Evolutionary conservation across 1,140 invertebrate genomes (phyloP), one percentile per base, ranked within the genome.

Genomic region (Helicoverpa zea): DNA sequence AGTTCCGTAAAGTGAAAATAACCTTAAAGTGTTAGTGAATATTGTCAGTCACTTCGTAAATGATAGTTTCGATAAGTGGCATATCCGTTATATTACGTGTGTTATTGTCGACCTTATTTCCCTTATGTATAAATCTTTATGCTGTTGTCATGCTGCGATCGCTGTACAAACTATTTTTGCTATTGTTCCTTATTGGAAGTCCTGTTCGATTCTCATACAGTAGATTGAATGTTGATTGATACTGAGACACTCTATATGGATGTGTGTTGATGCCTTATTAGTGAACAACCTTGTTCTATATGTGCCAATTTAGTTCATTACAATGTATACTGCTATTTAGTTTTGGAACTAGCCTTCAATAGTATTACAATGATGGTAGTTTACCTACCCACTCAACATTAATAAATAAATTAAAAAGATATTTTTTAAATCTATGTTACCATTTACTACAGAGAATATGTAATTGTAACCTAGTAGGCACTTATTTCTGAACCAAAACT

Each of bases 21-120:
- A 77, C 75, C 75, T 77, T 77, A 77, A 77, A 30, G 35, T 51
- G 49, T 77, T 64, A 11, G 59, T 54, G 58, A 61, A 59, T 54
- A 77, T 77, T 52, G 58, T 77, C 59, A 18, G 49, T 77, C 75
- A 64, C 59, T 54, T 66, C 29, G 16, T 54, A 52, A 54, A 29
- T 61, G 54, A 64, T 49, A 16, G 18, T 64, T 77, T 29, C 59
- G 52, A 66, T 54, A 56, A 77, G 61, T 66, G 23, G 12, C 61
- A 77, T 77, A 66, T 77, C 75, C 75, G 75, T 64, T 63, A 66
- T 12, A 47, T 30, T 51, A 23, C 51, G n/a, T 11, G 14, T 10
- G 9, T 64, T 30, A 56, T 56, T 66, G 49, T 66, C 47, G 75
- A 77, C 75, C 61, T 77, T 77, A 77, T 64, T 54, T 49, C 61